Base-by-base conservation (phyloP, 2,113 vertebrate genomes). In the Salvelinus fontinalis region DNA sequence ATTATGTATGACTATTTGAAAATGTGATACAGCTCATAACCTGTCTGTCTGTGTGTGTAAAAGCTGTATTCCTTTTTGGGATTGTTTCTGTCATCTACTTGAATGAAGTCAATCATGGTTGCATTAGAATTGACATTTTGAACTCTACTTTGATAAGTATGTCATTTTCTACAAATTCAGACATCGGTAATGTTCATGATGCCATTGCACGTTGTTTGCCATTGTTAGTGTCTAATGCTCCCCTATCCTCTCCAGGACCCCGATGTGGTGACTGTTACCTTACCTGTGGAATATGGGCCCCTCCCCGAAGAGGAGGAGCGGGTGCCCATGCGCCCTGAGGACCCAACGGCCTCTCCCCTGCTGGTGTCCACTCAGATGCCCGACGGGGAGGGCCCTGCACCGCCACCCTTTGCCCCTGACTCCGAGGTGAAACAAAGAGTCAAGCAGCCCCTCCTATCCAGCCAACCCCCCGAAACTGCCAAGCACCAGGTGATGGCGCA, bases 221-320 rank as follows among this genome's bases (percentile, higher is more conserved):
- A 44, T 26, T 62, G 59, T 5, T 22, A 8, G 22, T 66, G 7
- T 67, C 22, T 9, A 67, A 3, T 12, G 24, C 65, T 11, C 2
- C 14, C 62, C 59, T 34, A 0, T 14, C 13, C 2, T 3, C 39
- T 83, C 29, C 60, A 99, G 98, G 98, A 99, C 83, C 98, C 98
- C 0, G 98, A 99, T 71, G 98, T 99, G 80, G 96, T 99, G 90
- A 96, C 95, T 69, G 94, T 95, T 0, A 88, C 95, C n/a, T 82
- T 99, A 89, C 97, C 98, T 0, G 77, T 98, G 1, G 97, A 99
- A 81, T 99, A 99, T 0, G 97, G 97, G 1, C 97, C 97, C 0
- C 80, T 93, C 0, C 82, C 93, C 20, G 98, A 99, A 62, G 98
- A 99, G 86, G 97, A 99, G 75, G 97, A 99, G 83, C 95, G 92